Percentiles rank a stretch among this genome's conserved stretches.
These are phyloP conservation scores for Eupithecia exiguata DNA, from an alignment of 2,888 invertebrate genomes.

Conservation along the genomic window DNA sequence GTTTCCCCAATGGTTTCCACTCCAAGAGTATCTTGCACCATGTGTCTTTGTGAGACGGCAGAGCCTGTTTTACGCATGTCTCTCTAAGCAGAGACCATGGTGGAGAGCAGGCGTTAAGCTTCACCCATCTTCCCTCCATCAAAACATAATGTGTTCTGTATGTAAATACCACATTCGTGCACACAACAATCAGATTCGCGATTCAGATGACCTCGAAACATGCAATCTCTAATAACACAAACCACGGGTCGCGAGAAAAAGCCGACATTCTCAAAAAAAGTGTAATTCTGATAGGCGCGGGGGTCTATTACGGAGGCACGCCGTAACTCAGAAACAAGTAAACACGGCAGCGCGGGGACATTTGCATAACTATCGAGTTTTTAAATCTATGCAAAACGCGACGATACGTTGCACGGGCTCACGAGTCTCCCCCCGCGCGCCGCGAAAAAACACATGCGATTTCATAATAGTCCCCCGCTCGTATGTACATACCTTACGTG, in stretches of 20 bases:
- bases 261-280: slow-evolving; percentile 60
- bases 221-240: slow-evolving; percentile 66
- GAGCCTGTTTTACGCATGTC: neutral
- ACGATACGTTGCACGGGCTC: slow-evolving; percentile 79
- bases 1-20: no score
- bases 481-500: slow-evolving; percentile 45
- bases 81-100: neutral
- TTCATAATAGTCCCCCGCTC: slow-evolving; percentile 66
- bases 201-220: slow-evolving; percentile 59
- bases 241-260: slow-evolving; percentile 51
- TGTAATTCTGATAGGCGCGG: slow-evolving; percentile 73
- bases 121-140: slow-evolving; percentile 3
- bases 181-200: slow-evolving; percentile 48
- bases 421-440: slow-evolving; percentile 64
- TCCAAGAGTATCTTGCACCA: no score
- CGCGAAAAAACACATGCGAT: slow-evolving; percentile 74
- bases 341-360: slow-evolving; percentile 76
- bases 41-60: no score
- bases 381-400: slow-evolving; percentile 83
- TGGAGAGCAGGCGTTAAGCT: neutral
- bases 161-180: slow-evolving; percentile 48
- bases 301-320: slow-evolving; percentile 75
- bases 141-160: slow-evolving; percentile 15
- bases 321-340: slow-evolving; percentile 81
- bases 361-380: slow-evolving; percentile 83